phyloP scores from a whole-genome alignment of 2,888 invertebrate species.

The Apamea crenata region DNA sequence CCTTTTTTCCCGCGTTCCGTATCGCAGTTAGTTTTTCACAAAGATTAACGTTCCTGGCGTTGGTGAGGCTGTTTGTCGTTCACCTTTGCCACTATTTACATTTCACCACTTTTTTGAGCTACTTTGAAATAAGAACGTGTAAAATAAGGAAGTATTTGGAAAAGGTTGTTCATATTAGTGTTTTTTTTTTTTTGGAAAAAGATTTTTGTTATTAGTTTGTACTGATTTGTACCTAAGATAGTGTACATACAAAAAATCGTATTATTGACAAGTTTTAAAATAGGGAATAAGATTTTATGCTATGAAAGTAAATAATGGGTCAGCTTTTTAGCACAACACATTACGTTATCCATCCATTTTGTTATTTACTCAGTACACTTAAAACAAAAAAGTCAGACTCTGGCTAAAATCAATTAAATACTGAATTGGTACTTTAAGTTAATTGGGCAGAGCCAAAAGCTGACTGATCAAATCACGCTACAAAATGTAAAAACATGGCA shows the following conservation, averaged over 20 bases:
- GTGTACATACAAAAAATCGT: neutral
- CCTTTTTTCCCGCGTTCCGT: constrained; percentile 37
- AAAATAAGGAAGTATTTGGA: constrained; percentile 18
- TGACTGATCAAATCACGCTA: neutral
- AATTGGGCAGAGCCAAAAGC: neutral
- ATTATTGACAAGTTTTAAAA: no score
- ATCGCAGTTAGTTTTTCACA: constrained; percentile 52
- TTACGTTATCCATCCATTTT: neutral
- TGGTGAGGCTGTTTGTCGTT: constrained; percentile 46
- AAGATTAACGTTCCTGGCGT: constrained; percentile 50
- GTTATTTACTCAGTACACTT: no score
- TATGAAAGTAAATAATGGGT: neutral
- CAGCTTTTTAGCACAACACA: neutral
- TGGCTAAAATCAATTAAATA: neutral
- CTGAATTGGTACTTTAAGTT: neutral
- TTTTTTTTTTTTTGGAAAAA: neutral
- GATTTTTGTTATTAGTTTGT: neutral
- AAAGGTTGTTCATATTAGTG: neutral
- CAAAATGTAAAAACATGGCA: constrained; percentile 2
- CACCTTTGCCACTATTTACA: constrained; percentile 56
- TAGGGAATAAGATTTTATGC: neutral
- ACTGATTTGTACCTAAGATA: neutral
- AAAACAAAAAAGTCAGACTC: no score
- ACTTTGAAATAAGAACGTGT: constrained; percentile 34
- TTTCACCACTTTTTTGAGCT: constrained; percentile 39